These are phyloP conservation scores for Chelon labrosus DNA, from an alignment of 2,797 vertebrate species.

Conservation along the genomic window DNA sequence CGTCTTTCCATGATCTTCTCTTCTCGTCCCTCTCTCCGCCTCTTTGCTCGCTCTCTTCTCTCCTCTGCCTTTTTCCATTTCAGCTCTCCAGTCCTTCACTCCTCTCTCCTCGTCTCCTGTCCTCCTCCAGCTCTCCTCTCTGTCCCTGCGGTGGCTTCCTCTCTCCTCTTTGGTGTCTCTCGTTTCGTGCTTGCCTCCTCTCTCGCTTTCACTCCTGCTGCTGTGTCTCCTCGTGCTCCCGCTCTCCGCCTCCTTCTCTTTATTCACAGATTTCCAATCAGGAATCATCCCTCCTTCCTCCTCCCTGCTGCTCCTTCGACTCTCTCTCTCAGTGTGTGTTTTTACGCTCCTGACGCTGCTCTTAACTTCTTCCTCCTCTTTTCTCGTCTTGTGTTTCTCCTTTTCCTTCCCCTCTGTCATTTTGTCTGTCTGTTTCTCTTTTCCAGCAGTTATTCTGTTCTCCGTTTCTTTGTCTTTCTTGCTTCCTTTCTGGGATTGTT, in stretches of 20 bases:
- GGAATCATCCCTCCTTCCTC: slow-evolving; percentile 16
- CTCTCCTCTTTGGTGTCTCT: slow-evolving; percentile 4
- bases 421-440: slow-evolving; percentile 15
- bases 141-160: not conserved
- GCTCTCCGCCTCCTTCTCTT: slow-evolving; percentile 17
- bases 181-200: not conserved
- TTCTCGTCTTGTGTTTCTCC: slow-evolving; percentile 20
- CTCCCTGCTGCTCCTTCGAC: slow-evolving; percentile 29
- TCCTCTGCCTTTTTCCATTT: slow-evolving; percentile 20
- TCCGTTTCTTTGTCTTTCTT: slow-evolving; percentile 66
- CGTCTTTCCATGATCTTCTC: not conserved
- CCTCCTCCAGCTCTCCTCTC: slow-evolving; percentile 33
- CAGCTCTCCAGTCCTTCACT: slow-evolving; percentile 42
- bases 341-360: not conserved
- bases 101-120: slow-evolving; percentile 36
- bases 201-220: slow-evolving; percentile 31
- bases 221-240: slow-evolving; percentile 17
- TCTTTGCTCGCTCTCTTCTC: slow-evolving; percentile 10
- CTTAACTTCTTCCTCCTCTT: slow-evolving; percentile 8
- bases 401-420: slow-evolving; percentile 23
- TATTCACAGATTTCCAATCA: slow-evolving; percentile 5
- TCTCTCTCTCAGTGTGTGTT: slow-evolving; percentile 5
- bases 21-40: not conserved
- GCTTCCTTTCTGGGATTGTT: slow-evolving; percentile 32
- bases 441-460: slow-evolving; percentile 45